Evolutionary conservation across 2,797 vertebrate genomes (phyloP).

Genomic region (Mionectes olivaceus): DNA sequence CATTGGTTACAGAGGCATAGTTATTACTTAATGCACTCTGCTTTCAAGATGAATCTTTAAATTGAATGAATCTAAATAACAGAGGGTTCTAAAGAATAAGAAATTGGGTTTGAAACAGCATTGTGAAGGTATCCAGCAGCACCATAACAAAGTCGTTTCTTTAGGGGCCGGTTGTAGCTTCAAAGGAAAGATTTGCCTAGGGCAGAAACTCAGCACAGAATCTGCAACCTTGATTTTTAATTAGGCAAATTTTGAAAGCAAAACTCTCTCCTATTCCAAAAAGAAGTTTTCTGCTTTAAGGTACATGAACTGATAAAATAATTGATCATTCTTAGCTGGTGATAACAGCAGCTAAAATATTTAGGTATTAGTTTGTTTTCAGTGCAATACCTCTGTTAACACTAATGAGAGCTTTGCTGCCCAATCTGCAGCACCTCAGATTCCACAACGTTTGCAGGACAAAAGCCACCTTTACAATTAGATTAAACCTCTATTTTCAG

Average conservation of each 20-base stretch:
- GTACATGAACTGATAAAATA: not conserved
- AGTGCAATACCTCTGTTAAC: not conserved
- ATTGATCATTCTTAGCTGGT: not conserved
- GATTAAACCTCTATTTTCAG: not conserved
- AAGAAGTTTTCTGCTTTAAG: slow-evolving; percentile 8
- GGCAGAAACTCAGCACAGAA: slow-evolving; percentile 58
- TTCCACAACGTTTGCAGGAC: not conserved
- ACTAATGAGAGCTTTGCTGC: not conserved
- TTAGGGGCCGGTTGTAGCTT: slow-evolving; percentile 47
- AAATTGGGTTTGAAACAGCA: slow-evolving; percentile 67
- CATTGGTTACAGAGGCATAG: slow-evolving; percentile 23
- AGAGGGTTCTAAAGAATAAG: slow-evolving; percentile 70
- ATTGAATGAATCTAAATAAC: slow-evolving; percentile 68
- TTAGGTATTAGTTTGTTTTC: not conserved
- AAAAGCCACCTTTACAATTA: not conserved
- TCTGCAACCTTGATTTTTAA: slow-evolving; percentile 54
- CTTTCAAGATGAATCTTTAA: slow-evolving; percentile 68
- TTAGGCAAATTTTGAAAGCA: slow-evolving; percentile 62
- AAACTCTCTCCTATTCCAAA: slow-evolving; percentile 15
- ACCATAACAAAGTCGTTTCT: slow-evolving; percentile 54
- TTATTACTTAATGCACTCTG: slow-evolving; percentile 59
- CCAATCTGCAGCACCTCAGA: not conserved
- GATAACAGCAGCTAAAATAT: not conserved
- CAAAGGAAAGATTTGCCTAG: slow-evolving; percentile 56
- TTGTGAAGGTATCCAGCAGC: slow-evolving; percentile 62